These are phyloP conservation scores for Indicator indicator DNA, from an alignment of 2,113 vertebrate genomes.

Conservation along the genomic window DNA sequence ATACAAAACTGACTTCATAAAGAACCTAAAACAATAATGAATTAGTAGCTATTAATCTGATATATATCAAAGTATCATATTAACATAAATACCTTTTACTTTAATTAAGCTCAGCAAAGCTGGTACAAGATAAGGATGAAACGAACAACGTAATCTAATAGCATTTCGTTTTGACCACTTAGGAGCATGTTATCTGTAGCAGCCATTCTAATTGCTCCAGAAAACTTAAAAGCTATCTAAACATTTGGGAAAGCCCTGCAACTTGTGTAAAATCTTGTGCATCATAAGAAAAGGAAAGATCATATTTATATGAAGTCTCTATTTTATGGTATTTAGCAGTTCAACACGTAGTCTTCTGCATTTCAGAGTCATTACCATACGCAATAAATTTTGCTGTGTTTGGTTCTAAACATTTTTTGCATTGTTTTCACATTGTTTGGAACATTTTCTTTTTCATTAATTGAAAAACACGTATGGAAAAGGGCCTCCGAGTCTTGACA, in stretches of 20 bases:
- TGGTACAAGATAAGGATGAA: constrained; percentile 7
- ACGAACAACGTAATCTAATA: background rate
- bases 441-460: background rate
- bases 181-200: background rate
- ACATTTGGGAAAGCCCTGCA: background rate
- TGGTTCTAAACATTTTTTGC: background rate
- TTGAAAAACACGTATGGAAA: background rate
- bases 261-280: background rate
- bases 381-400: background rate
- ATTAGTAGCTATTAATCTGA: background rate
- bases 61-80: background rate
- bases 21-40: background rate
- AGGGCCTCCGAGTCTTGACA: background rate
- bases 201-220: background rate
- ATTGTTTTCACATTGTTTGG: background rate
- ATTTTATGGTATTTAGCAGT: background rate
- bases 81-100: background rate
- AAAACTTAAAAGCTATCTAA: background rate
- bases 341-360: background rate
- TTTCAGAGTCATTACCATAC: background rate
- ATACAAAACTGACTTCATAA: background rate
- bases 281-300: background rate
- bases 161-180: background rate
- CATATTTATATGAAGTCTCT: background rate
- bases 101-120: constrained; percentile 2